Conservation (phyloP, 2,113 vertebrate genomes). For the Geococcyx californianus region DNA sequence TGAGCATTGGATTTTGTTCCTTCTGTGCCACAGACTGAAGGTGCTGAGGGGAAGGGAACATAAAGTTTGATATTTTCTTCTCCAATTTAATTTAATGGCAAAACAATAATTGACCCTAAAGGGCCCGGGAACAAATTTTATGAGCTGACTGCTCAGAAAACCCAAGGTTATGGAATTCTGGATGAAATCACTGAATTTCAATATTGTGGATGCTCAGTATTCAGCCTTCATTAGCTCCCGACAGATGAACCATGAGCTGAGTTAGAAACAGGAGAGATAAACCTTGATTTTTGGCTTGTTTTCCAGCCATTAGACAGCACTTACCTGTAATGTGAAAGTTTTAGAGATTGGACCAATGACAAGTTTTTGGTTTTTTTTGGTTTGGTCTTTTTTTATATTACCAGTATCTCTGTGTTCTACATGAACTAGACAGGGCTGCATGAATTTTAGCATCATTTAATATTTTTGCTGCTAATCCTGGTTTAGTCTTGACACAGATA, state of each 20-base stretch:
- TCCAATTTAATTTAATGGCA: neutral
- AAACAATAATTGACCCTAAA: neutral
- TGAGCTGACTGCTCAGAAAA: neutral
- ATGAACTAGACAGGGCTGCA: neutral
- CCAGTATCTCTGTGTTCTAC: neutral
- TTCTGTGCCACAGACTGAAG: neutral
- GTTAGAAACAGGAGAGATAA: neutral
- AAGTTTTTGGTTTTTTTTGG: neutral
- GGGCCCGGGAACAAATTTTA: neutral
- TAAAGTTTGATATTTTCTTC: neutral
- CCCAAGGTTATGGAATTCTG: neutral
- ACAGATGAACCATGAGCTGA: neutral
- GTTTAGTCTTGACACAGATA: conserved; percentile 26
- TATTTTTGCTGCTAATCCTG: conserved; percentile 22
- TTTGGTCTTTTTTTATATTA: neutral
- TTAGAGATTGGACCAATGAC: neutral
- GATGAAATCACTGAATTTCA: neutral
- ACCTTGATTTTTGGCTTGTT: neutral
- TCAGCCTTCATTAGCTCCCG: neutral
- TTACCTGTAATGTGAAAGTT: neutral
- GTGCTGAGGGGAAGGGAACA: neutral
- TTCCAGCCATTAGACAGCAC: neutral
- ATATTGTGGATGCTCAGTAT: neutral
- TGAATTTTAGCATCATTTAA: neutral
- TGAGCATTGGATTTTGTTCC: neutral